phyloP scores from a whole-genome alignment of 2,797 vertebrate genomes.

The Bufotes viridis region DNA sequence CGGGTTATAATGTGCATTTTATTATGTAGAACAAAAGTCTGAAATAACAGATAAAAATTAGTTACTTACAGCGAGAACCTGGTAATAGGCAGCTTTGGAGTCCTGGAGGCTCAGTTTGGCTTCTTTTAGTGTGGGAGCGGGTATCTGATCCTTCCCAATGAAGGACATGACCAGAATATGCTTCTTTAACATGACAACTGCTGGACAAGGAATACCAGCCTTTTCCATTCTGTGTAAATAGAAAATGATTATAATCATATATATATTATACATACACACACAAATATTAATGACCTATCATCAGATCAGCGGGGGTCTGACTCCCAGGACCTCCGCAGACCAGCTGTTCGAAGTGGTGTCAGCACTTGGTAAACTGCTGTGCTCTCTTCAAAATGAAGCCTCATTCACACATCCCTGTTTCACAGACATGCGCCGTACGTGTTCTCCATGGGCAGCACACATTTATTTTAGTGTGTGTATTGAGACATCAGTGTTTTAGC shows the following conservation, averaged over 20 bases:
- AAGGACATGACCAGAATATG: constrained; percentile 98
- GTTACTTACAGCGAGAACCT: constrained; percentile 84
- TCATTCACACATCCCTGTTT: too few relatives aligned
- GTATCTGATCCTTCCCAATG: constrained; percentile 90
- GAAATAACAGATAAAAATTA: background rate
- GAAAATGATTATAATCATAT: background rate
- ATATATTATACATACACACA: background rate
- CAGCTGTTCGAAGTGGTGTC: too few relatives aligned
- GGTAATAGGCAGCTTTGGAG: constrained; percentile 86
- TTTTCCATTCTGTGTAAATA: constrained; percentile 86
- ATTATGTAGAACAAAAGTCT: background rate
- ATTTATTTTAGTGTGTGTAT: too few relatives aligned
- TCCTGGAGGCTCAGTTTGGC: constrained; percentile 83
- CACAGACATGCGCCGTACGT: too few relatives aligned
- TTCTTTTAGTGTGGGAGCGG: constrained; percentile 95
- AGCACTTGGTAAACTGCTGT: too few relatives aligned
- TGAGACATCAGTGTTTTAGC: too few relatives aligned
- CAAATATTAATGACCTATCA: too few relatives aligned
- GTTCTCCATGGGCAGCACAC: too few relatives aligned
- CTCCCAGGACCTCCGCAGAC: too few relatives aligned
- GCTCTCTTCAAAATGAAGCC: too few relatives aligned
- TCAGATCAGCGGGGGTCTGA: too few relatives aligned
- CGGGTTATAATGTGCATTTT: too few relatives aligned
- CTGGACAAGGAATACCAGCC: constrained; percentile 88
- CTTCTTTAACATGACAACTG: constrained; percentile 91